phyloP scores from a whole-genome alignment of 2,113 vertebrate species.

The Micronycteris hirsuta region DNA sequence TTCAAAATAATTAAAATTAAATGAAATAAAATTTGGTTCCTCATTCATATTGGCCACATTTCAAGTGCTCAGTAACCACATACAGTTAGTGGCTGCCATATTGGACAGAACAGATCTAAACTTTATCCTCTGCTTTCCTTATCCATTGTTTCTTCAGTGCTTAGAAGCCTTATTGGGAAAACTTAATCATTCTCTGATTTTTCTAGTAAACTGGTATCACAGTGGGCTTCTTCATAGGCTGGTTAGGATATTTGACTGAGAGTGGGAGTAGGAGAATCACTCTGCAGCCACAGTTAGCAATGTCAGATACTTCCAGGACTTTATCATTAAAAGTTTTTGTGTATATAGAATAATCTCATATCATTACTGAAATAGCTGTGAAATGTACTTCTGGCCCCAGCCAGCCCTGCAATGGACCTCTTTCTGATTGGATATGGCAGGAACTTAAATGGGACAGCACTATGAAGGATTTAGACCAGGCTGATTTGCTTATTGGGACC shows the following conservation, averaged over 20 bases:
- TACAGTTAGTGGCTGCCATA: background rate
- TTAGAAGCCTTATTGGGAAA: background rate
- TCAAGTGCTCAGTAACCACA: background rate
- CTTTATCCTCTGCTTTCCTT: background rate
- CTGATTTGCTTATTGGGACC: background rate
- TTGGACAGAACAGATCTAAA: background rate
- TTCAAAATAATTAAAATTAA: conserved; percentile 34
- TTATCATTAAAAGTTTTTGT: conserved; percentile 23
- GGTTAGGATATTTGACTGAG: background rate
- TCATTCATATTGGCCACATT: background rate
- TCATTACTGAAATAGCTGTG: background rate
- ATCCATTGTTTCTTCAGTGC: background rate
- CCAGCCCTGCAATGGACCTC: background rate
- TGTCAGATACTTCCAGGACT: background rate
- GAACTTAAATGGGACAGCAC: background rate
- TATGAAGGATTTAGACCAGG: background rate
- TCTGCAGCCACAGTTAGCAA: background rate
- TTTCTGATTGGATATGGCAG: background rate
- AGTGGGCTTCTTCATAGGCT: background rate
- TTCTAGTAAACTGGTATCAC: background rate
- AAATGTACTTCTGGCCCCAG: background rate
- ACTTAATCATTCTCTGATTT: background rate
- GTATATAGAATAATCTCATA: background rate
- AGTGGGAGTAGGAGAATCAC: background rate
- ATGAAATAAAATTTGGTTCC: background rate